Evolutionary conservation across 92 coral and sea anemone species (phyloP).

Genomic region (Palythoa grandis): DNA sequence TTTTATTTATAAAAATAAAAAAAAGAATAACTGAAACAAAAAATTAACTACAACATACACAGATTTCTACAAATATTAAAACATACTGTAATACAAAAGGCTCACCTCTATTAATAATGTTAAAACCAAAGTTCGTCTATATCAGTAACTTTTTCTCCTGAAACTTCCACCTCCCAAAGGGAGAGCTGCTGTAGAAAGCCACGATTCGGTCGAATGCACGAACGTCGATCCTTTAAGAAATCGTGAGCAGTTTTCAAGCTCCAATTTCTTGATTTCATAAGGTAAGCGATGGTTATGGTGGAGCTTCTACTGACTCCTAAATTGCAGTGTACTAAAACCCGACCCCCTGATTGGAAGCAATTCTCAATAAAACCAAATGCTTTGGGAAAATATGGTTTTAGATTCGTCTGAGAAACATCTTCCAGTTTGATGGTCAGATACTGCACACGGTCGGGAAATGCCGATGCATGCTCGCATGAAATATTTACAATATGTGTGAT

Average conservation of each 20-base stretch:
- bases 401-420: slow-evolving; percentile 84
- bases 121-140: slow-evolving; percentile 95
- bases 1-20: too few relatives aligned
- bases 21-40: too few relatives aligned
- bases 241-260: slow-evolving; percentile 80
- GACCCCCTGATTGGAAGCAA: slow-evolving; percentile 76
- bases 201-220: slow-evolving; percentile 91
- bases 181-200: slow-evolving; percentile 88
- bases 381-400: slow-evolving; percentile 75
- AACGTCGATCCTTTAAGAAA: slow-evolving; percentile 81
- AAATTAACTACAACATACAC: too few relatives aligned
- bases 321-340: slow-evolving; percentile 93
- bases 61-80: too few relatives aligned
- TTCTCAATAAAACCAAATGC: slow-evolving; percentile 73
- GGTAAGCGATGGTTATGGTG: slow-evolving; percentile 81
- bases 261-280: slow-evolving; percentile 87
- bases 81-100: not conserved
- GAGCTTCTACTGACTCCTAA: slow-evolving; percentile 98
- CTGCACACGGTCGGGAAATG: slow-evolving; percentile 83
- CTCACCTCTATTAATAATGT: not conserved
- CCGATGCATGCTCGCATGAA: slow-evolving; percentile 81
- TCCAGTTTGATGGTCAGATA: slow-evolving; percentile 91
- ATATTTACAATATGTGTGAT: slow-evolving; percentile 91
- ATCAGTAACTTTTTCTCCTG: slow-evolving; percentile 82
- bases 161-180: slow-evolving; percentile 76